Percentiles rank a stretch among this genome's conserved stretches.
These are phyloP conservation scores for Stegostoma tigrinum DNA, from an alignment of 2,113 vertebrate genomes.

Conservation along the genomic window DNA sequence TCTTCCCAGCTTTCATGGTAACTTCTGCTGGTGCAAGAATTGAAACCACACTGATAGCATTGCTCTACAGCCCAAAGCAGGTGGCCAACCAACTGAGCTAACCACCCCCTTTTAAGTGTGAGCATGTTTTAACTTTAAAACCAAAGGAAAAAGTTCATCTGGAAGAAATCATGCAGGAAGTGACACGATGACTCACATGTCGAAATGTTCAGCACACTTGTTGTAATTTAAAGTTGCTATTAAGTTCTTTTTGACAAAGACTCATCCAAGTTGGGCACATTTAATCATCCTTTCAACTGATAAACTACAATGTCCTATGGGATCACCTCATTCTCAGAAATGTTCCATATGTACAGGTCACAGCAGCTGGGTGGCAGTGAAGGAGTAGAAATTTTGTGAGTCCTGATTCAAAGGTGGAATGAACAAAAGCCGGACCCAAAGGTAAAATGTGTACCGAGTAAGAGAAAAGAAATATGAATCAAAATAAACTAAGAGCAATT, in stretches of 20 bases:
- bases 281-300: conserved; percentile 5
- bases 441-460: background rate
- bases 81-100: too few species aligned
- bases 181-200: background rate
- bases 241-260: background rate
- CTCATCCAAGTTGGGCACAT: background rate
- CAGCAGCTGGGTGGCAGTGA: background rate
- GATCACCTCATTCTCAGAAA: background rate
- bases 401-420: background rate
- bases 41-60: too few species aligned
- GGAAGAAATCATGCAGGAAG: background rate
- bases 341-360: background rate
- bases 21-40: too few species aligned
- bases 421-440: background rate
- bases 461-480: background rate
- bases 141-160: background rate
- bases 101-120: too few species aligned
- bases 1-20: too few species aligned
- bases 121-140: too few species aligned
- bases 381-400: background rate
- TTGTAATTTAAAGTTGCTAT: background rate
- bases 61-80: too few species aligned
- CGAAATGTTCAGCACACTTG: background rate
- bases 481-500: background rate
- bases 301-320: background rate